Evolutionary conservation across 2,113 vertebrate genomes (phyloP).

Genomic region (Ascaphus truei): DNA sequence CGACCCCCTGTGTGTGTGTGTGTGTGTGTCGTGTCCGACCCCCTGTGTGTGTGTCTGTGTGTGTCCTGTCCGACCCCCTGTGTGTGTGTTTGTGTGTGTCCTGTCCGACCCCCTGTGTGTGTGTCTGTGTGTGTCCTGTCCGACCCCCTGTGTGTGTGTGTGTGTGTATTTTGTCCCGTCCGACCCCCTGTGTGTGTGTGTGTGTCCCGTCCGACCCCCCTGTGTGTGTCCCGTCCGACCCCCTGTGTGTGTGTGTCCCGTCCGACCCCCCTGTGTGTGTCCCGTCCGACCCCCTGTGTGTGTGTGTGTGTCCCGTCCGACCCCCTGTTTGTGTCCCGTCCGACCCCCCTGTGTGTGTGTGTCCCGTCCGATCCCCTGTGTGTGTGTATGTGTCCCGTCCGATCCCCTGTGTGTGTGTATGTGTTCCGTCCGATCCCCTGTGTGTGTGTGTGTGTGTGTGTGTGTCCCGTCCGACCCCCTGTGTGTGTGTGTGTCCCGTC

Average conservation of each 20-base stretch:
- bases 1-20: neutral
- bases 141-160: neutral
- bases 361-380: neutral
- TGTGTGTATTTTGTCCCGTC: too few relatives aligned
- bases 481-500: accelerated
- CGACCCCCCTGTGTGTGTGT: accelerated
- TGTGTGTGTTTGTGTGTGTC: accelerated
- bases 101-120: neutral
- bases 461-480: accelerated
- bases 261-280: accelerated
- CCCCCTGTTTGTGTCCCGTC: neutral
- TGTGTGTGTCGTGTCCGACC: accelerated
- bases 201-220: accelerated
- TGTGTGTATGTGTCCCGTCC: accelerated
- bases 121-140: accelerated
- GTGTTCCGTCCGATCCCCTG: accelerated
- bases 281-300: neutral
- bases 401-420: neutral
- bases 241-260: neutral
- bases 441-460: too few relatives aligned
- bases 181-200: neutral
- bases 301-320: accelerated
- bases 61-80: accelerated
- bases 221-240: accelerated
- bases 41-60: neutral